A percentile compares a stretch with the other conserved stretches of the same genome.
phyloP scores from a whole-genome alignment of 2,797 vertebrate species.

The Denticeps clupeoides region DNA sequence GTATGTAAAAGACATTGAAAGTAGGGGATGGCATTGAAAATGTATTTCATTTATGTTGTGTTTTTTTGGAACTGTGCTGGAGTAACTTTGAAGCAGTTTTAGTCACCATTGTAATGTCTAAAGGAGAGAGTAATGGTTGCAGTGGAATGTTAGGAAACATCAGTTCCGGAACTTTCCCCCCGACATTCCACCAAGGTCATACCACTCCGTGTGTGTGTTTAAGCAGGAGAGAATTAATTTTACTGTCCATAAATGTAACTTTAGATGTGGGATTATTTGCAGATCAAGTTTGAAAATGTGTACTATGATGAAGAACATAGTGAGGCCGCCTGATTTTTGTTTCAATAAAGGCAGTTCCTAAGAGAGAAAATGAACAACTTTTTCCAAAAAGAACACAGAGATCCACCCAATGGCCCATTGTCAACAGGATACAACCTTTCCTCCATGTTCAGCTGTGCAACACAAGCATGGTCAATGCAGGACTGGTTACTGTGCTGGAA shows the following conservation, averaged over 20 bases:
- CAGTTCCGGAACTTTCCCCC: constrained; percentile 41
- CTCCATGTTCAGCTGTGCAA: constrained; percentile 13
- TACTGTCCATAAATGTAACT: constrained; percentile 6
- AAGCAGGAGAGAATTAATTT: constrained; percentile 6
- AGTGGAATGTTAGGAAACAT: constrained; percentile 46
- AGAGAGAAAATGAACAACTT: no score
- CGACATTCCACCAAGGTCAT: constrained; percentile 22
- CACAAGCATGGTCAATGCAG: constrained; percentile 6
- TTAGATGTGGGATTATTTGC: no score
- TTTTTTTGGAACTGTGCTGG: background rate
- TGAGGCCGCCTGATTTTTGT: no score
- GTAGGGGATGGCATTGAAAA: no score
- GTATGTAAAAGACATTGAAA: no score
- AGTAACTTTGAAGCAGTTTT: background rate
- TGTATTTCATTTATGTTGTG: no score
- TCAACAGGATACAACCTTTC: constrained; percentile 49
- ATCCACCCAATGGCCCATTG: no score
- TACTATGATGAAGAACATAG: no score
- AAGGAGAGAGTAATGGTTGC: constrained; percentile 29
- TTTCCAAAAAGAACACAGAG: no score
- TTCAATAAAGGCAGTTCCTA: no score
- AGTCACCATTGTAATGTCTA: constrained; percentile 31
- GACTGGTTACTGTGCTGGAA: background rate
- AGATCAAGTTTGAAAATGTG: no score
- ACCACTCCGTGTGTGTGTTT: constrained; percentile 14